Percentiles rank a stretch among this genome's conserved stretches.
Evolutionary conservation across 30 jellyfish, hydroid and myxozoan genomes (phyloP).

Genomic region (Hydractinia echinata): DNA sequence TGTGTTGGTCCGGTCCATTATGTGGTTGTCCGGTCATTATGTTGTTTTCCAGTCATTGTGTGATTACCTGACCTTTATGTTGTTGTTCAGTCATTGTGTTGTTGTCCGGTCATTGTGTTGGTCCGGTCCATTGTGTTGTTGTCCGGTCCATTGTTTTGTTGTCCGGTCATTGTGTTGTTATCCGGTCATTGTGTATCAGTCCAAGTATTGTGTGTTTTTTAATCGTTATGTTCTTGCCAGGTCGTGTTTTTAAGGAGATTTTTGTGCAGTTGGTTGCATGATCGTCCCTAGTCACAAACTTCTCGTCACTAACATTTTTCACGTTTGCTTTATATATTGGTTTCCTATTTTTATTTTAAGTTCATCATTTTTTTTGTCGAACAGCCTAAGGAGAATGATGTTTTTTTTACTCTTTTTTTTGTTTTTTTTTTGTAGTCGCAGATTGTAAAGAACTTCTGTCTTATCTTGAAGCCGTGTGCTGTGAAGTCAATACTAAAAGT

Average conservation of each 20-base stretch:
- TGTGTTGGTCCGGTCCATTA: too few species aligned
- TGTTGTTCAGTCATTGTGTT: too few species aligned
- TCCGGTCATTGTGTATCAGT: too few species aligned
- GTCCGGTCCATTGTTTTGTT: too few species aligned
- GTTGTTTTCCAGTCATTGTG: background rate
- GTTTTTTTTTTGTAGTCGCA: background rate
- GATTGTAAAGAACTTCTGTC: background rate
- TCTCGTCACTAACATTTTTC: background rate
- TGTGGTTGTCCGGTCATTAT: too few species aligned
- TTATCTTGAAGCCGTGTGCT: constrained; percentile 9
- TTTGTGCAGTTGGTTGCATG: background rate
- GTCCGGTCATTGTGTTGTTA: background rate
- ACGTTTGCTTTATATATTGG: background rate
- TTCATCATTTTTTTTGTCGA: too few species aligned
- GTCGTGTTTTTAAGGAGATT: background rate
- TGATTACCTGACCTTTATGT: background rate
- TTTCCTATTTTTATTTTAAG: background rate
- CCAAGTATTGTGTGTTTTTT: too few species aligned
- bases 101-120: too few species aligned
- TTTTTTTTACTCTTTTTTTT: background rate
- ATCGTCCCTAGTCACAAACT: background rate
- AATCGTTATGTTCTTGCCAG: too few species aligned
- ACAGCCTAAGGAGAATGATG: too few species aligned
- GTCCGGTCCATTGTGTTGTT: too few species aligned
- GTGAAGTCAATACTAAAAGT: background rate